Base-by-base conservation (phyloP, 2,797 vertebrate genomes). In the Protosalanx chinensis region DNA sequence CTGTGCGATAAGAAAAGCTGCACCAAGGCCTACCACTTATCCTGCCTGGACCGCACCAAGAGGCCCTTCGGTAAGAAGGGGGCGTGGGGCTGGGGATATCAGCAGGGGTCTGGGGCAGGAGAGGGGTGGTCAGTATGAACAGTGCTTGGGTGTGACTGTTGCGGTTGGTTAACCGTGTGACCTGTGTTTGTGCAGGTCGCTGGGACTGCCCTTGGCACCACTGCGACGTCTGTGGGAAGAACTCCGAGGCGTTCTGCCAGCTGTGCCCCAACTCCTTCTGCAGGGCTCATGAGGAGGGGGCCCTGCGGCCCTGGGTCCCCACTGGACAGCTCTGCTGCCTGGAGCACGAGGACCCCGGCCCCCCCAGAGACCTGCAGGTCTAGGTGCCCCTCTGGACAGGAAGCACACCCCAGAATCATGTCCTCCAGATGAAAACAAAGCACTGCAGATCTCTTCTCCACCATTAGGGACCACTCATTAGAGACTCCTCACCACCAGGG, bases 181-280 rank as follows among this genome's bases (percentile, higher is more conserved):
- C 15, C 12, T 29, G 56, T 58, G 20, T 60, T 60, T 18, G 6
- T 20, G 56, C 91, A 99, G 98, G 98, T 1, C 97, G 97, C 71
- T 99, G 98, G 98, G 97, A 98, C 64, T 99, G 98, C 66, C 98
- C 98, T 4, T 99, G 98, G 97, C 98, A 99, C 77, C 98, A 99
- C 88, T 99, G 98, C 73, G 98, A 99, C 62, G 95, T 98, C 66
- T 99, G 97, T 13, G 97, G 98, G 79, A 98, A 95, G 29, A 95
- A 94, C 71, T 98, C 98, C 0, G 91, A 94, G 64, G 92, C 92
- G 0, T 99, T 97, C 85, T 99, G 98, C 88, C 95, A 97, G 85
- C 92, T 97, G 65, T 99, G 98, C 88, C 98, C 98, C 78, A 99
- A 99, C 85, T 99, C 98, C 20, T 97, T 98, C 87, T 99, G 98